Evolutionary conservation across 2,888 invertebrate species (phyloP).

Genomic region (Elysia crispata): DNA sequence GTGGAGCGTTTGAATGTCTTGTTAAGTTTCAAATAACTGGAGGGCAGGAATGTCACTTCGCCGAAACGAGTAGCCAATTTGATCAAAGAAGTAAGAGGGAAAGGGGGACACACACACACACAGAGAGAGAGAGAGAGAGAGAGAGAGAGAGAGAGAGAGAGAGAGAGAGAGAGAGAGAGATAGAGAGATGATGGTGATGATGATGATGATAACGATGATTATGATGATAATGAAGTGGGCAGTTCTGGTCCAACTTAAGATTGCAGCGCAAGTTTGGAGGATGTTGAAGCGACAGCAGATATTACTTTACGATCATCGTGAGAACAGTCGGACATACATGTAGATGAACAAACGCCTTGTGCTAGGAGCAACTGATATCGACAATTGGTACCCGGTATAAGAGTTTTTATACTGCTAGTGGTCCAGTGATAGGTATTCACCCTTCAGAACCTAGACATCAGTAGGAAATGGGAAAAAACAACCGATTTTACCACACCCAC

Average conservation of each 20-base stretch:
- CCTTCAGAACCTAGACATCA: too few relatives aligned
- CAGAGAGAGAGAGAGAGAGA: too few relatives aligned
- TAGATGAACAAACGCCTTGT: background rate
- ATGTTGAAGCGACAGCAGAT: background rate
- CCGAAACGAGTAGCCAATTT: background rate
- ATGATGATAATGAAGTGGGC: background rate
- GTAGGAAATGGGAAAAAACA: too few relatives aligned
- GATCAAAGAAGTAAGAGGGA: too few relatives aligned
- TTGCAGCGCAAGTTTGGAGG: background rate
- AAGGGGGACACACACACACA: too few relatives aligned
- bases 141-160: too few relatives aligned
- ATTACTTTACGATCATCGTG: background rate
- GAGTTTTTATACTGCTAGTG: too few relatives aligned
- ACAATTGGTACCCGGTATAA: too few relatives aligned
- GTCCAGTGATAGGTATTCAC: too few relatives aligned
- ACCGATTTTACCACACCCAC: too few relatives aligned
- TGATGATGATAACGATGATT: background rate
- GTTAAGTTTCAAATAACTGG: background rate
- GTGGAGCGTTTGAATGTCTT: conserved; percentile 13
- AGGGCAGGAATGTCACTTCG: background rate
- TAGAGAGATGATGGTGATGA: background rate
- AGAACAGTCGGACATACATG: background rate
- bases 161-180: background rate
- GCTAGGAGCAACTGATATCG: too few relatives aligned
- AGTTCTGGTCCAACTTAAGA: background rate